Conservation (phyloP, 1,140 invertebrate species). For the Drosophila persimilis region DNA sequence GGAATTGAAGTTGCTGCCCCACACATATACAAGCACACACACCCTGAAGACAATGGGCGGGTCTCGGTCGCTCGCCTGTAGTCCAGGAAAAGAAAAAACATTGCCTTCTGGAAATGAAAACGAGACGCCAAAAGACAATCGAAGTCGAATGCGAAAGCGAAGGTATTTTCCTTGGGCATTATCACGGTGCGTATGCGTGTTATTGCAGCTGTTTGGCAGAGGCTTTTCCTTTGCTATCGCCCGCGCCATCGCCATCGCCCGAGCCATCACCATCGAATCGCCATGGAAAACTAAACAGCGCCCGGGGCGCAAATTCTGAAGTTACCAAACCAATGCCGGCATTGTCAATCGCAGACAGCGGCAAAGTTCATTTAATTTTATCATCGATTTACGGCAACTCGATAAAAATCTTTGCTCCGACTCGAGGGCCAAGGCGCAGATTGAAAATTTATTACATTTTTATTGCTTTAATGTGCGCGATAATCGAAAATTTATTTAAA, state of each 20-base stretch:
- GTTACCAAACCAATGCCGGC: conserved; percentile 27
- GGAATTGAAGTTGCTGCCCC: conserved; percentile 59
- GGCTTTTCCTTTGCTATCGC: conserved; percentile 13
- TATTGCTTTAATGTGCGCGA: conserved; percentile 79
- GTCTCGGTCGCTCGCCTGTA: too few relatives aligned
- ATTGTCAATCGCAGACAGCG: conserved; percentile 59
- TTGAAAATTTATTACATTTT: conserved; percentile 82
- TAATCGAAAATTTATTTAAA: conserved; percentile 82
- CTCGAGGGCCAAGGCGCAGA: conserved; percentile 52
- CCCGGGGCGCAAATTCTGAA: conserved; percentile 42
- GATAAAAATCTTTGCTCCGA: conserved; percentile 66
- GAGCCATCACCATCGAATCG: conserved; percentile 3
- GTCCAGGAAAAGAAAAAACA: conserved; percentile 22
- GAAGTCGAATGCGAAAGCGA: conserved; percentile 20
- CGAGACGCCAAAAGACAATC: conserved; percentile 54
- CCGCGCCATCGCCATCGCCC: background rate
- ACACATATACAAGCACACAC: conserved; percentile 1
- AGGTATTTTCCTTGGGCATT: conserved; percentile 26
- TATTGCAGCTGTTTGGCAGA: conserved; percentile 27
- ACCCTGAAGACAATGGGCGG: background rate
- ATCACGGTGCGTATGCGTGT: conserved; percentile 67
- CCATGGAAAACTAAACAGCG: conserved; percentile 57
- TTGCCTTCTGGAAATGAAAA: conserved; percentile 59
- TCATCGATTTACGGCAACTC: conserved; percentile 74
- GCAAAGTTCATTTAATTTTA: conserved; percentile 73